phyloP scores from a whole-genome alignment of 2,797 vertebrate genomes.

The Varecia variegata region DNA sequence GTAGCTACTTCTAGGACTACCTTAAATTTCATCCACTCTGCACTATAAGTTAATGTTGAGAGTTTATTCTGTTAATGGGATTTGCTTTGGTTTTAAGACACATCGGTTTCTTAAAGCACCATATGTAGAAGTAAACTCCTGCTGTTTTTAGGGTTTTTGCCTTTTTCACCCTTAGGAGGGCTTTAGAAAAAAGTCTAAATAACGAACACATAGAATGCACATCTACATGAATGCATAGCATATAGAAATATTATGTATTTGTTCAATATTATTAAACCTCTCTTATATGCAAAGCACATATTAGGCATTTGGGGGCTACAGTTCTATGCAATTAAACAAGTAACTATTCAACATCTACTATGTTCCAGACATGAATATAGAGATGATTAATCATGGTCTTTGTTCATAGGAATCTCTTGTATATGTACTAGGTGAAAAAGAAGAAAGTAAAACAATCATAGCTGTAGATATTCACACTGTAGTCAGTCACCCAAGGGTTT shows the following conservation, averaged over 20 bases:
- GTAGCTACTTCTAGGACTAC: neutral
- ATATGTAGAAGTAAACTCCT: neutral
- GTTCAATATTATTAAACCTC: neutral
- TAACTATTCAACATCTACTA: neutral
- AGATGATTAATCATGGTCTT: neutral
- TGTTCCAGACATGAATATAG: neutral
- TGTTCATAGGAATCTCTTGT: neutral
- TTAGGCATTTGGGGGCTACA: neutral
- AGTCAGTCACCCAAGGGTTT: neutral
- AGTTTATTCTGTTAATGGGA: conserved; percentile 58
- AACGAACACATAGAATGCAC: neutral
- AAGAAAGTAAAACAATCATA: neutral
- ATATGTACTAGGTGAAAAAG: neutral
- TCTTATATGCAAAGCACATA: neutral
- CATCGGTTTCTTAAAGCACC: conserved; percentile 48
- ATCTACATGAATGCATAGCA: neutral
- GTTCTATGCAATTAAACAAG: conserved; percentile 20
- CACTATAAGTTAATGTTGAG: neutral
- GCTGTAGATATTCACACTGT: neutral
- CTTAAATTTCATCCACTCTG: neutral
- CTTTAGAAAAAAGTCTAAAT: conserved; percentile 34
- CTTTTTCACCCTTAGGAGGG: neutral
- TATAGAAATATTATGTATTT: neutral
- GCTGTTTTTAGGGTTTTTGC: conserved; percentile 27
- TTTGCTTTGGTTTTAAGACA: conserved; percentile 66